Conservation (phyloP, 1,140 invertebrate genomes). For the Chironomus striatipennis region DNA sequence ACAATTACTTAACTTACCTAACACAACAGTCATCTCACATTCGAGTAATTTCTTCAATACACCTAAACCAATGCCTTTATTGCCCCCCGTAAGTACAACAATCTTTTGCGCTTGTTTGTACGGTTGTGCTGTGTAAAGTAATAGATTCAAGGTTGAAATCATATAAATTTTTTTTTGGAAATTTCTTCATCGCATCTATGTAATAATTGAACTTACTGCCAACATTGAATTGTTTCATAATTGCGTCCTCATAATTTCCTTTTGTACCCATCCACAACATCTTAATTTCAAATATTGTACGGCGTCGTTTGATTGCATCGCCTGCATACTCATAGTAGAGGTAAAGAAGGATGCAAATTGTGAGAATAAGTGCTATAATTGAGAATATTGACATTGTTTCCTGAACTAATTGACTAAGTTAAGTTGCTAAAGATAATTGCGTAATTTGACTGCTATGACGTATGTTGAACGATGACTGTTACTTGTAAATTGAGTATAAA, state of each 20-base stretch:
- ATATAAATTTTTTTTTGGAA: neutral
- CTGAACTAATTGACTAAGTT: neutral
- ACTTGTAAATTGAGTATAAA: no score
- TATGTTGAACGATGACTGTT: no score
- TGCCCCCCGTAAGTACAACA: constrained; percentile 81
- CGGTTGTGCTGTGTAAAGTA: neutral
- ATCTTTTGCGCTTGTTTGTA: constrained; percentile 50
- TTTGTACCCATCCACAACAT: neutral
- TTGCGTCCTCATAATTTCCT: constrained; percentile 2
- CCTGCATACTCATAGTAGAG: neutral
- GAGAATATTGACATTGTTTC: neutral
- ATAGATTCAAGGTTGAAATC: neutral
- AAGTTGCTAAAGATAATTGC: neutral
- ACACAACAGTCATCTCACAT: constrained; percentile 73
- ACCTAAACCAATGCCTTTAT: constrained; percentile 75
- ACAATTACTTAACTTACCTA: constrained; percentile 47
- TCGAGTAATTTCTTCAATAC: constrained; percentile 71
- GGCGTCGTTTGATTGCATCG: neutral
- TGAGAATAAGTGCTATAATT: neutral
- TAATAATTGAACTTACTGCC: neutral
- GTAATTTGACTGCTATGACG: no score
- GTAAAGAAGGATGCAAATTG: neutral
- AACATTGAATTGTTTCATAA: constrained; percentile 2
- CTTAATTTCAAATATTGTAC: neutral
- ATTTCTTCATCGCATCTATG: neutral